Base-by-base conservation (phyloP, 2,797 vertebrate genomes). In the Cyclopterus lumpus region DNA sequence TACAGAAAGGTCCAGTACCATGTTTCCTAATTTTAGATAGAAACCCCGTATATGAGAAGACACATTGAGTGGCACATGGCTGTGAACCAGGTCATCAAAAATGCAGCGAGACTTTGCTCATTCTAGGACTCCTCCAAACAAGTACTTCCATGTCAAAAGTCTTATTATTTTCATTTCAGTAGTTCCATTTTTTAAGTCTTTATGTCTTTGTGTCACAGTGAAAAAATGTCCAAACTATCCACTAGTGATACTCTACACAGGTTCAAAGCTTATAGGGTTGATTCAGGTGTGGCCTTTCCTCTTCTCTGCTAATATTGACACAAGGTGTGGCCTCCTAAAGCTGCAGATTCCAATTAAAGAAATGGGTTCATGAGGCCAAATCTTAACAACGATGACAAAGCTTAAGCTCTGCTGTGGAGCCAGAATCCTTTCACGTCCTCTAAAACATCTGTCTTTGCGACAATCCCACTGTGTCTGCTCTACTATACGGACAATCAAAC, bases 361-460 rank as follows among this genome's bases (percentile, higher is more conserved):
- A 82, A 89, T 82, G 68, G 71, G 69, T 80, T 81, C 76, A 86
- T n/a, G 32, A 77, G 84, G 86, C 75, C 69, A 77, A 84, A 86
- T 81, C 84, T 84, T 85, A 79, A 46, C 67, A 69, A 55, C 4
- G 24, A 77, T 77, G 71, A 92, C 91, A 85, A 88, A 90, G 82
- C 80, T 68, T 92, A 92, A 92, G 83, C 88, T 68, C 67, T 73
- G 88, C 73, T 71, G 64, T 71, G 64, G 67, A 88, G 62, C 81
- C 71, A 48, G 72, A 93, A 93, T 92, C 92, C 82, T 69, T 84
- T 83, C 77, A 71, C 74, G 77, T 88, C 80, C 83, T 81, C 91
- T 88, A 55, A 84, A 94, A 93, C 91, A 93, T 93, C 92, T 93
- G 92, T 93, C 93, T 92, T 92, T 86, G 91, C 81, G 62, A 79